Evolutionary conservation across 2,113 vertebrate genomes (phyloP), one percentile per base, ranked within the genome.

Genomic region (Myodes glareolus): DNA sequence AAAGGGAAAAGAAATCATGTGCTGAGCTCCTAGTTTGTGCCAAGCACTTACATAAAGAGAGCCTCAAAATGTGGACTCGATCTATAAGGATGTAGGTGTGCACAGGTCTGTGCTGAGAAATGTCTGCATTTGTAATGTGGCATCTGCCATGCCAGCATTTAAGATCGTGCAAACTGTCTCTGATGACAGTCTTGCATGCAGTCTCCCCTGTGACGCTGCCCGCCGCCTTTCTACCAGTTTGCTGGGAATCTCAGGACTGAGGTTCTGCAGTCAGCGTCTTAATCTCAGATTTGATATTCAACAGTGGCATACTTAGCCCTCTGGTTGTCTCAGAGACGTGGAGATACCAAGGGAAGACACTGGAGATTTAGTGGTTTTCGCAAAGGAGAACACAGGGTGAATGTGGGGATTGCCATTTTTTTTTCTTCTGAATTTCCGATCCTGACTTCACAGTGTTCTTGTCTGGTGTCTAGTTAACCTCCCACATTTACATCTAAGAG

Each of bases 31-130:
- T 92, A 2, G 55, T 81, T 91, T 85, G 27, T 90, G 55, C 89
- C 45, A 95, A 68, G 25, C 16, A 25, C 31, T 70, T 88, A 75
- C 27, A 68, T 81, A 88, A 94, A 94, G n/a, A 63, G 63, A 94
- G 33, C 55, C 63, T 11, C 87, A 85, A 92, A 84, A 65, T 42
- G 10, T 86, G 75, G 55, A 77, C 17, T 82, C 82, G 25, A 75
- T 50, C 27, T 82, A 17, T 33, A 58, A 58, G 33, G 12, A 36
- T 63, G 39, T 87, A 61, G 55, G 33, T 2, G 0, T 61, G 17
- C 13, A 1, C 45, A 70, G 65, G 58, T 61, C 55, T 92, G 4
- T 42, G 23, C 33, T 17, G 25, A 94, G 36, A 95, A 92, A 68
- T 84, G 36, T 55, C 70, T 88, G 6, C 84, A 45, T 91, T 92